Evolutionary conservation across 64 coral and sea anemone genomes (phyloP), one percentile per base, ranked within the genome.

Genomic region (Actinia tenebrosa): DNA sequence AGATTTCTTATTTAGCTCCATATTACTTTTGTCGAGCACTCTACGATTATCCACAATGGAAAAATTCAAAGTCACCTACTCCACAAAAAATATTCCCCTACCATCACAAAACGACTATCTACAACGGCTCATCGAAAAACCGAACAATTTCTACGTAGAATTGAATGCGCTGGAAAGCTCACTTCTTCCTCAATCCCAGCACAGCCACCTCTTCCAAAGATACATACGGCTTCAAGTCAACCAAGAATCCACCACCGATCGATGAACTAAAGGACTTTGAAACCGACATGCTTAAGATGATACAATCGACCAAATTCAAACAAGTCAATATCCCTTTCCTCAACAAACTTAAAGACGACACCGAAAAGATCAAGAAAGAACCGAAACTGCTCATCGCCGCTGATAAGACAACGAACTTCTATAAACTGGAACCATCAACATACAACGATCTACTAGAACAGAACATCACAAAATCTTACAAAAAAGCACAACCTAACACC

Each of bases 181-280:
- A 52, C 81, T 83, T 83, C 81, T 88, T 88, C 55, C 42, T 88
- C 3, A 88, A 88, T 25, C 86, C 68, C 47, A 80, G 54, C 45
- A 23, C 42, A 5, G 18, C 42, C 45, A 53, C 81, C 4, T 52
- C 55, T 55, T 45, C 42, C 23, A 83, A 54, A 18, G 42, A 71
- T 50, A 89, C 77, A 45, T 89, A 89, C 61, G 87, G 77, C 87
- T 89, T 82, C 27, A 82, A 89, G 80, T 89, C 87, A 30, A 89
- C 87, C 45, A 80, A 89, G 78, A 89, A 89, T 62, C 87, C 77
- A 25, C 87, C 87, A 80, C 61, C 61, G 52, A 25, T 37, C 30
- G 30, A 37, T 37, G 30, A 37, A 37, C 30, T 37, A 37, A 37
- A 37, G 30, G 30, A 37, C 30, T 37, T 37, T 37, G 30, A 37